Percentiles rank a stretch among this genome's conserved stretches.
These are phyloP conservation scores for Sepioteuthis lessoniana DNA, from an alignment of 2,888 invertebrate genomes.

Conservation along the genomic window DNA sequence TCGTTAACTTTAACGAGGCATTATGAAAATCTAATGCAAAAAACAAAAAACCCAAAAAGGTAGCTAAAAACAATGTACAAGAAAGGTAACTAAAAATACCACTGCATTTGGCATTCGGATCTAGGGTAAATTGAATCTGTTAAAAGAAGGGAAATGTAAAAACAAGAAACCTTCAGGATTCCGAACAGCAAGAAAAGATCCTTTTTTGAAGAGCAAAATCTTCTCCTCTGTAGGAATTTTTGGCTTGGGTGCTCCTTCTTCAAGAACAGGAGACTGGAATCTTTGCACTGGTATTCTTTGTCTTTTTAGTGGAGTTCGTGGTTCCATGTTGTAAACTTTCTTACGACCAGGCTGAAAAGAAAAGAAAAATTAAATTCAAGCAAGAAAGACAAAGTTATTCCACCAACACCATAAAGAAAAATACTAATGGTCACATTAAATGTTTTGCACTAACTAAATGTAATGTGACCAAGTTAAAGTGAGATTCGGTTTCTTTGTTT, in stretches of 20 bases:
- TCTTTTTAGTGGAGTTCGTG: constrained; percentile 66
- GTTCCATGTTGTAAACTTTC: constrained; percentile 58
- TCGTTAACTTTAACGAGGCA: too few relatives aligned
- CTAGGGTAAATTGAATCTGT: not conserved
- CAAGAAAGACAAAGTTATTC: not conserved
- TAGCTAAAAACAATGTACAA: too few relatives aligned
- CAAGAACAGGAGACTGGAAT: constrained; percentile 69
- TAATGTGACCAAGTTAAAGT: not conserved
- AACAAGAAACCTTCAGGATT: constrained; percentile 88
- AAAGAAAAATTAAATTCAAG: not conserved
- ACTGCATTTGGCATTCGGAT: too few relatives aligned
- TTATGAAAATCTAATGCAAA: too few relatives aligned
- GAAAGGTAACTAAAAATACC: too few relatives aligned
- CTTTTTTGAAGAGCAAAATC: constrained; percentile 90
- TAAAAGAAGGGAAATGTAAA: not conserved
- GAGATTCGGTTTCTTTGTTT: too few relatives aligned
- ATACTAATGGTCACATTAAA: not conserved
- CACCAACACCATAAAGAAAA: not conserved
- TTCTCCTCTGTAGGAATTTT: constrained; percentile 81
- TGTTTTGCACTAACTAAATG: not conserved
- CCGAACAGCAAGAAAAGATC: constrained; percentile 90
- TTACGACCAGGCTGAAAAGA: constrained; percentile 48
- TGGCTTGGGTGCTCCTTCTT: constrained; percentile 61
- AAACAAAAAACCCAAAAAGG: too few relatives aligned
- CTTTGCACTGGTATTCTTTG: constrained; percentile 68